phyloP scores from a whole-genome alignment of 1,140 invertebrate species.

The Drosophila truncata region DNA sequence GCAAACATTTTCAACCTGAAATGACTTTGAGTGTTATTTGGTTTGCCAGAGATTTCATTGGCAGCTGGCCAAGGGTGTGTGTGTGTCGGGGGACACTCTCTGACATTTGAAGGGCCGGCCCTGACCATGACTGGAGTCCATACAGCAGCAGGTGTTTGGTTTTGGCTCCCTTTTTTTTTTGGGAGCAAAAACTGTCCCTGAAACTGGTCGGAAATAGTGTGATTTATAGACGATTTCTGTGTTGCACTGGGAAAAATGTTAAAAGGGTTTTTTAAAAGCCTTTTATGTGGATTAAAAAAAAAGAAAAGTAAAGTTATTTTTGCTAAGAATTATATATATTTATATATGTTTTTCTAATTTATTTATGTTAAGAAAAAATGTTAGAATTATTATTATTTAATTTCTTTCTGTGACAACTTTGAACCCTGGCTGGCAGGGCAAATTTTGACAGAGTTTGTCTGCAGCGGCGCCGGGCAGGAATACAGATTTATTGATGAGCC shows the following conservation, averaged over 20 bases:
- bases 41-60: slow-evolving; percentile 79
- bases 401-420: slow-evolving; percentile 6
- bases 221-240: slow-evolving; percentile 68
- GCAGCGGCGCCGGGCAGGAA: slow-evolving; percentile 64
- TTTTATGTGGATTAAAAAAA: background rate
- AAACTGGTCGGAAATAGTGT: slow-evolving; percentile 58
- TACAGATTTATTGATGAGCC: slow-evolving; percentile 81
- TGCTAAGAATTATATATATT: no score
- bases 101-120: slow-evolving; percentile 46
- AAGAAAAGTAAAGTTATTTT: background rate
- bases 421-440: slow-evolving; percentile 8
- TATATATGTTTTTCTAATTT: background rate
- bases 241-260: background rate
- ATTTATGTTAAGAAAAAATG: background rate
- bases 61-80: slow-evolving; percentile 60
- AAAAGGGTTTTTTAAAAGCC: no score
- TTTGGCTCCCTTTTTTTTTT: slow-evolving; percentile 28
- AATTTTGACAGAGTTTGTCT: slow-evolving; percentile 61
- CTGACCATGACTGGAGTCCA: slow-evolving; percentile 43
- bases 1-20: slow-evolving; percentile 72
- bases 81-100: slow-evolving; percentile 14
- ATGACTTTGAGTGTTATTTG: slow-evolving; percentile 82
- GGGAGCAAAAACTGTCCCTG: slow-evolving; percentile 52
- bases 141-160: slow-evolving; percentile 72
- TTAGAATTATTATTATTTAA: no score